Base-by-base conservation (phyloP, 2,888 invertebrate genomes). In the Acleris cristana region DNA sequence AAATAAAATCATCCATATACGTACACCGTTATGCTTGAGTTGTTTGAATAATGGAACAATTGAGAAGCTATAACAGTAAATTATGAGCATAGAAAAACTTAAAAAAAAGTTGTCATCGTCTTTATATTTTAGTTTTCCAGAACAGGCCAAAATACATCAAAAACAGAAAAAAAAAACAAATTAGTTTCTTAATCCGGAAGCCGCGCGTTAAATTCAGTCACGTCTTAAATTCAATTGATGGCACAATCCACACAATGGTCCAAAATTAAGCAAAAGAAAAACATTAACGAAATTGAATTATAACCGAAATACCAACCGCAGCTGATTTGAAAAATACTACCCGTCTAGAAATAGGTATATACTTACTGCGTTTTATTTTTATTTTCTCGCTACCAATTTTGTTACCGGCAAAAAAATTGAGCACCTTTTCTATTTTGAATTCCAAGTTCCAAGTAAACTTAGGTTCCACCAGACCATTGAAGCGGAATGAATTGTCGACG, bases 401-500 rank as follows among this genome's bases (percentile, higher is more conserved):
- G 34, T 3, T 34, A 12, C 34, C 10, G 3, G 34, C 34, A 12
- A 34, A 34, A 34, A 34, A 34, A 3, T 34, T 0, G 12, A 34
- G 14, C 14, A 48, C 18, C 48, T 48, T 16, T 16, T n/a, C 48
- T 48, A 6, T 48, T 48, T 48, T 48, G 48, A 48, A n/a, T 48
- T 45, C n/a, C 14, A 16, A 45, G 7, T 44, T 3, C 10, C 2
- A n/a, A 40, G 34, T n/a, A 14, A 7, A 44, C 44, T 19, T 72
- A 70, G 70, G 76, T 77, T 74, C 71, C 76, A 77, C 75, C 74
- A 73, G 76, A 81, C 80, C 82, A 82, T 81, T 84, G 80, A 81
- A 78, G 79, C 77, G 80, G 81, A 83, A 82, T 82, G 78, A 76
- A 68, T 72, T 64, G 72, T 62, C 69, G 66, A 51, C 70, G 69